Evolutionary conservation across 2,888 invertebrate species (phyloP), one percentile per base, ranked within the genome.

Genomic region (Philereme transversata): DNA sequence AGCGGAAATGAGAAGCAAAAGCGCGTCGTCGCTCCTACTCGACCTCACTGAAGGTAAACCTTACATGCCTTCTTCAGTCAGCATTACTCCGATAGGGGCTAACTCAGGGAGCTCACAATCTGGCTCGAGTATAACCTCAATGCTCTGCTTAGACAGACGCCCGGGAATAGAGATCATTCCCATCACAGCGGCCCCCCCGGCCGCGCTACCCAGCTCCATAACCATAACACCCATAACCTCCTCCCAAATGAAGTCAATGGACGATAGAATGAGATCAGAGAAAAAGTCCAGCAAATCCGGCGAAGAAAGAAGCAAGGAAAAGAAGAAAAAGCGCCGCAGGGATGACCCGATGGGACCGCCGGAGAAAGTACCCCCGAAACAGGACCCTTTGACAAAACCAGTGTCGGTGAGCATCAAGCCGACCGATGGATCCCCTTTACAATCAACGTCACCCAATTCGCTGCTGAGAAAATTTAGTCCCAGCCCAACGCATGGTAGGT

Each of bases 121-220:
- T 2, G 88, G 92, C 9, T 79, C 88, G n/a, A 92, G 87, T 66
- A 82, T 93, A 22, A 93, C 94, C 38, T 94, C 95, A 8, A 93
- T 95, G 81, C 79, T 95, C 41, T 94, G 94, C 60, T 83, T 95
- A 48, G 96, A 96, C 70, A 92, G 95, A 59, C 89, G 96, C 36
- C 95, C 96, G 0, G 96, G 96, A 3, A 97, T 97, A 65, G 97
- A 98, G 86, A 97, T 97, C 51, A 97, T 97, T 73, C 97, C 97
- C 0, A 94, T 97, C 63, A 92, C 95, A 3, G 92, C 95, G 9
- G 87, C 94, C 6, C 86, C 95, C 0, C 94, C 94, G 5, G 93
- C 95, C 5, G 93, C 94, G 5, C 82, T 96, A 36, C 95, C 97
- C 7, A 96, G 96, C 76, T 97, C 97, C 0, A 97, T 97, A 60